Conservation (phyloP, 2,113 vertebrate genomes). For the Mus spicilegus region DNA sequence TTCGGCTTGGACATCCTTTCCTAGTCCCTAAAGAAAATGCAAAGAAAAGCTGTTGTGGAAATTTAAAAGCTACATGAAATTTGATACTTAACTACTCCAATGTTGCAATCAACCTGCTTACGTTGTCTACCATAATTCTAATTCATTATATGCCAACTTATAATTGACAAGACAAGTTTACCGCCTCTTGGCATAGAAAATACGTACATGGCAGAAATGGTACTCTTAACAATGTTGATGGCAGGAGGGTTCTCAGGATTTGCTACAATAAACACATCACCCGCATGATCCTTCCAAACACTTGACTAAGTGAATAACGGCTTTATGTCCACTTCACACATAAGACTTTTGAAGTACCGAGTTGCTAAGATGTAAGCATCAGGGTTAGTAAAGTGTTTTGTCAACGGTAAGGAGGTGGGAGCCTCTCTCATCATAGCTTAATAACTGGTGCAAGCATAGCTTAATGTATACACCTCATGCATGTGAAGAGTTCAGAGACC, state of each 20-base stretch:
- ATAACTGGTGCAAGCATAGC: not conserved
- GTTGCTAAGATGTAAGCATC: not conserved
- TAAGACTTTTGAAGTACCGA: not conserved
- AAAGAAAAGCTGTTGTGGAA: not conserved
- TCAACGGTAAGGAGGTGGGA: not conserved
- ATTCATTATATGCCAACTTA: not conserved
- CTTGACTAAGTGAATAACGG: not conserved
- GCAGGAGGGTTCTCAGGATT: not conserved
- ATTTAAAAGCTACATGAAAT: not conserved
- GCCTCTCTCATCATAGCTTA: not conserved
- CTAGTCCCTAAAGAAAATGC: not conserved
- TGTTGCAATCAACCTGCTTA: not conserved
- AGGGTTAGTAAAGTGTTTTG: not conserved
- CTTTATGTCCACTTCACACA: not conserved
- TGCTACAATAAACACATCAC: not conserved
- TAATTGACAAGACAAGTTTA: not conserved
- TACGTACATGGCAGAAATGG: rapidly evolving
- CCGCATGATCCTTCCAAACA: not conserved
- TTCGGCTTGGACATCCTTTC: not conserved
- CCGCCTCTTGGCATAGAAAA: not conserved
- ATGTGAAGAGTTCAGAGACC: not conserved
- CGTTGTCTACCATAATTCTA: not conserved
- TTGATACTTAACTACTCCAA: not conserved
- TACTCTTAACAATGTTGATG: no score
- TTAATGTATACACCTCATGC: not conserved